These are phyloP conservation scores for Nicator chloris DNA, from an alignment of 2,113 vertebrate genomes.

Conservation along the genomic window DNA sequence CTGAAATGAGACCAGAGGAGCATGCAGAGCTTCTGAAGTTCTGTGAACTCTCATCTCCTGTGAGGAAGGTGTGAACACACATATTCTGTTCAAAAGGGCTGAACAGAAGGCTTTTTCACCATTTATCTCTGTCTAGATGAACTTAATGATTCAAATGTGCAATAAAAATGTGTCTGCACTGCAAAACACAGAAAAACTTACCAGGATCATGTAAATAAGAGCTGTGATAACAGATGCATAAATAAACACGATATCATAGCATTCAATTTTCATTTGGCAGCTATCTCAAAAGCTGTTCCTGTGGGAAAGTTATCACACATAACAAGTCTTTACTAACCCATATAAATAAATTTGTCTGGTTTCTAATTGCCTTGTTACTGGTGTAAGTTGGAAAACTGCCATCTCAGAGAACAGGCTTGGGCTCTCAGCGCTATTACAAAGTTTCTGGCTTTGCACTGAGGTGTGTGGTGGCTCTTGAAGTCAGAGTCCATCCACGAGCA, in stretches of 20 bases:
- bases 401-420: background rate
- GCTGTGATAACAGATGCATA: conserved; percentile 43
- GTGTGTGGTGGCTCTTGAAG: background rate
- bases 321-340: background rate
- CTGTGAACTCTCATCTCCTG: background rate
- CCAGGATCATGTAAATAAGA: conserved; percentile 38
- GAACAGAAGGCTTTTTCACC: conserved; percentile 39
- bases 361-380: background rate
- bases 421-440: background rate
- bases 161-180: conserved; percentile 7
- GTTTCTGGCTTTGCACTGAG: background rate
- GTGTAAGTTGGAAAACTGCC: background rate
- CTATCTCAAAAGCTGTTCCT: conserved; percentile 28
- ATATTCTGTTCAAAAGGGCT: background rate
- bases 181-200: background rate
- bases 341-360: conserved; percentile 36
- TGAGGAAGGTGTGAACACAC: background rate
- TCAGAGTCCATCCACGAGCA: background rate
- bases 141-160: background rate
- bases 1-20: background rate
- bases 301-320: conserved; percentile 10
- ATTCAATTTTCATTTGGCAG: conserved; percentile 41
- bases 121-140: background rate
- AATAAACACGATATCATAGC: background rate
- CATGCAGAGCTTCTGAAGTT: background rate